Evolutionary conservation across 2,888 invertebrate genomes (phyloP).

Genomic region (Icerya purchasi): DNA sequence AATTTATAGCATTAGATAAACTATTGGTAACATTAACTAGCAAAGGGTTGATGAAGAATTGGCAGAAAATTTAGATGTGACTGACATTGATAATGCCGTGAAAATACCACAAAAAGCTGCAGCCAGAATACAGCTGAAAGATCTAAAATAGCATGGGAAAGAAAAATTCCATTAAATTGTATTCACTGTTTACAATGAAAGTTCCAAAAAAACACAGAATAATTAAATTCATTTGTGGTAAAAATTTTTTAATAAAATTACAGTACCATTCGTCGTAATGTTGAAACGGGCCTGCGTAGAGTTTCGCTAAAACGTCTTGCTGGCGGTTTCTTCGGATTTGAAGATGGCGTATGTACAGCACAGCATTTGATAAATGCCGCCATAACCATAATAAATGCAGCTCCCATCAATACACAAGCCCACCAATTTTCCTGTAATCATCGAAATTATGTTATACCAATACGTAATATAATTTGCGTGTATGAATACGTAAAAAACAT

Average conservation of each 20-base stretch:
- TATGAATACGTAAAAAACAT: not conserved
- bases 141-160: not conserved
- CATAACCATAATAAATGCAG: slow-evolving; percentile 85
- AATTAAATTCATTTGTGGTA: too few species aligned
- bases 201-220: too few species aligned
- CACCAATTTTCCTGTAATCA: slow-evolving; percentile 64
- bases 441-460: slow-evolving; percentile 9
- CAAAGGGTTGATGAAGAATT: too few species aligned
- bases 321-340: slow-evolving; percentile 91
- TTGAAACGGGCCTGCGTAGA: slow-evolving; percentile 72
- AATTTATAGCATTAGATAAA: too few species aligned
- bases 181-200: not conserved
- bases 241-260: not conserved
- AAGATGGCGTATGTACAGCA: slow-evolving; percentile 97
- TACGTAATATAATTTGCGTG: not conserved
- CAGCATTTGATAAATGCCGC: slow-evolving; percentile 97
- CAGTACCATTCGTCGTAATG: slow-evolving; percentile 60
- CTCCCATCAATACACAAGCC: slow-evolving; percentile 76
- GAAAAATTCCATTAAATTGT: not conserved
- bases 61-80: too few species aligned
- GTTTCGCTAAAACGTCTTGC: slow-evolving; percentile 85
- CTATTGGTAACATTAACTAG: too few species aligned
- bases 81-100: too few species aligned
- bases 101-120: too few species aligned
- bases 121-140: not conserved